Evolutionary conservation across 2,888 invertebrate species (phyloP).

Genomic region (Deilephila elpenor): DNA sequence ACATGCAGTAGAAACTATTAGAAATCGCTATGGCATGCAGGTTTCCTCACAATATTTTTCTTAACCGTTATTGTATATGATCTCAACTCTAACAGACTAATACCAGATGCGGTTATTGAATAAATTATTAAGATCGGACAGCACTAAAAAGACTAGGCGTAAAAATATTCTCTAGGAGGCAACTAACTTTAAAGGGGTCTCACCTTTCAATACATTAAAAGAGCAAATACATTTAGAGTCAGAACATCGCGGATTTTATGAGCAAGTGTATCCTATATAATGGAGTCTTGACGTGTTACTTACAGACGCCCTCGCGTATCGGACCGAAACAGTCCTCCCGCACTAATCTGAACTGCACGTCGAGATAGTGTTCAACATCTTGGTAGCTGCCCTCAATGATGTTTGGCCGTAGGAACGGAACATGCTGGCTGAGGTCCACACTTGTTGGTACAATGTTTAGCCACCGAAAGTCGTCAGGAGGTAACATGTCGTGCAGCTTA

Average conservation of each 20-base stretch:
- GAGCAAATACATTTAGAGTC: too few species aligned
- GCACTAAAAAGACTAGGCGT: too few species aligned
- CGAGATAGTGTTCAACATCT: slow-evolving; percentile 89
- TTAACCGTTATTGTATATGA: too few species aligned
- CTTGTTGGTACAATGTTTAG: slow-evolving; percentile 62
- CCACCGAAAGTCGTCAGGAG: slow-evolving; percentile 68
- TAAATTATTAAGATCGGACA: too few species aligned
- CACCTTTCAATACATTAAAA: too few species aligned
- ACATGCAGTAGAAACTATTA: too few species aligned
- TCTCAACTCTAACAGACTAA: too few species aligned
- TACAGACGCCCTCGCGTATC: slow-evolving; percentile 86
- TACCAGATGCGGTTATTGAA: too few species aligned
- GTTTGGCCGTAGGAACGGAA: slow-evolving; percentile 78
- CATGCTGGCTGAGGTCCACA: slow-evolving; percentile 58
- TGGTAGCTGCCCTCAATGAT: slow-evolving; percentile 85
- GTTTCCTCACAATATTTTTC: too few species aligned
- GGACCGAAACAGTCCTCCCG: slow-evolving; percentile 92
- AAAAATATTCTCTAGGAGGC: too few species aligned
- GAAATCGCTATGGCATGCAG: too few species aligned
- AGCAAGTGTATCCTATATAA: background rate
- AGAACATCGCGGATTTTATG: background rate
- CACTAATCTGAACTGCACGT: slow-evolving; percentile 90
- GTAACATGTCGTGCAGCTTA: slow-evolving; percentile 43
- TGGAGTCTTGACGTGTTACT: slow-evolving; percentile 39
- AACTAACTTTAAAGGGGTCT: too few species aligned